Evolutionary conservation across 30 jellyfish, hydroid and myxozoan genomes (phyloP), one percentile per base, ranked within the genome.

Genomic region (Aurelia sp.): DNA sequence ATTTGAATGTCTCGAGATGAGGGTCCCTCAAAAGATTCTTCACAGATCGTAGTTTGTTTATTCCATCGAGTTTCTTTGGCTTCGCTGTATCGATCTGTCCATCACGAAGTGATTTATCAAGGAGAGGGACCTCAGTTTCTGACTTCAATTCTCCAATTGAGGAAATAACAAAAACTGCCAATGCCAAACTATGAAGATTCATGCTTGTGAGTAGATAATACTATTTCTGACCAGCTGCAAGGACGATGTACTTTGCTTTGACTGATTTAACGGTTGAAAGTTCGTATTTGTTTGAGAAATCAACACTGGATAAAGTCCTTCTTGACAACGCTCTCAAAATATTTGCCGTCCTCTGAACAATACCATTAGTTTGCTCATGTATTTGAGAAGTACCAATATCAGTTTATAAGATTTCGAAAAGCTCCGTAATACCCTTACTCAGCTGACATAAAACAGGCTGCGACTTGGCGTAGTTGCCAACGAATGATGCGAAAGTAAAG

Each of bases 251-350:
- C 55, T 44, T 44, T 44, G 55, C 55, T 44, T 6, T 44, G 55
- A 44, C 55, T 44, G 55, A 44, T 44, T 44, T 44, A 64, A 21
- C 37, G 19, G 37, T 44, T 64, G 50, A 21, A 64, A 64, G 17
- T 64, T 64, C 37, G 74, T 21, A 64, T 21, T 21, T 35, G 74
- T 44, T 44, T 44, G 74, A 21, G 31, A 21, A 64, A 64, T 21
- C 74, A 35, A 64, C 31, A 35, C 31, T 44, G 37, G 74, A 64
- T 44, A 18, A 22, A 40, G 60, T 31, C 71, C 66, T 31, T 41
- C 59, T 78, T 78, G 89, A 78, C 89, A 78, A 78, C 79, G 89
- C 79, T 58, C 74, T 78, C 79, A 21, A 17, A 78, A 78, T 78
- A 78, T 78, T 78, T 78, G 89, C 79, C 57, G 22, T 62, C 57